A percentile compares a stretch with the other conserved stretches of the same genome.
Evolutionary conservation across 2,888 invertebrate species (phyloP).

Genomic region (Tetanocera ferruginea): DNA sequence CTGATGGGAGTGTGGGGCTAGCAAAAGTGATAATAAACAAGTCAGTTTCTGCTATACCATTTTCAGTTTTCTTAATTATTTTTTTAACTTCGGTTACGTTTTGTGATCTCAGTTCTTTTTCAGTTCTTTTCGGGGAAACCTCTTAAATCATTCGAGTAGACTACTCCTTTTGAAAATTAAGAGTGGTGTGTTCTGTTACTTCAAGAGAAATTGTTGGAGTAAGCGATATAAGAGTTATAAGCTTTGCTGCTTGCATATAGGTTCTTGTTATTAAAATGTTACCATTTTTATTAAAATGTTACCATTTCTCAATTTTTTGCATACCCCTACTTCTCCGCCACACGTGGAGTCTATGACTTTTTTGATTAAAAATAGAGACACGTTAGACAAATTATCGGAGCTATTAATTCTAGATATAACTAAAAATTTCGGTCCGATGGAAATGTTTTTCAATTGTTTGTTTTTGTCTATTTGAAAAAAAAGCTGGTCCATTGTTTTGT

Average conservation of each 20-base stretch:
- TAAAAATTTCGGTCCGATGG: constrained; percentile 12
- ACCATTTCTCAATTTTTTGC: constrained; percentile 34
- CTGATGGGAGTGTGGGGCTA: not conserved
- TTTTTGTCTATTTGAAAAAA: constrained; percentile 5
- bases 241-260: constrained; percentile 24
- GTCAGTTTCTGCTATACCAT: constrained; percentile 29
- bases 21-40: constrained; percentile 34
- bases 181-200: constrained; percentile 22
- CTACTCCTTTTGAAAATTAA: constrained; percentile 35
- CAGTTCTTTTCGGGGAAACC: constrained; percentile 34
- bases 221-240: constrained; percentile 23
- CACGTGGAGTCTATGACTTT: constrained; percentile 25
- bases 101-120: constrained; percentile 23
- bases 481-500: not conserved
- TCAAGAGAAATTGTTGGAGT: constrained; percentile 24
- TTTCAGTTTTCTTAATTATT: constrained; percentile 22
- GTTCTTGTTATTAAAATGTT: constrained; percentile 32
- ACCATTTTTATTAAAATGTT: constrained; percentile 34
- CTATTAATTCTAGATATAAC: constrained; percentile 21
- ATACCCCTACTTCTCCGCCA: constrained; percentile 29
- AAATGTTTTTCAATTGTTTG: not conserved
- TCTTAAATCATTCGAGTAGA: constrained; percentile 34
- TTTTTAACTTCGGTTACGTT: constrained; percentile 32
- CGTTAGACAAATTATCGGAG: not conserved
- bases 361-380: constrained; percentile 31